These are phyloP conservation scores for Nomada lathburiana DNA, from an alignment of 2,888 invertebrate species.

Conservation along the genomic window DNA sequence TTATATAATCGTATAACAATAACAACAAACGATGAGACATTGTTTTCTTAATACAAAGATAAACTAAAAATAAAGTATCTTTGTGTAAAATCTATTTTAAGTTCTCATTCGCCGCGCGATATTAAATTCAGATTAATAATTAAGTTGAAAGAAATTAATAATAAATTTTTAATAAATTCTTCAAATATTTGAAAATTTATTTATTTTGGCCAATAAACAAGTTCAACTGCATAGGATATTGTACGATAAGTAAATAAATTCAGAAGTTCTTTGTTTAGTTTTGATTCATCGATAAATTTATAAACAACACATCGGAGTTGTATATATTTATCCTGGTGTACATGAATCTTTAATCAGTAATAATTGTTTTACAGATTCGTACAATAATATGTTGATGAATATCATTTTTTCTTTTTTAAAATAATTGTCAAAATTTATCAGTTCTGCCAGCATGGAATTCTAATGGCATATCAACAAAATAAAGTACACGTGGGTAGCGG, in stretches of 20 bases:
- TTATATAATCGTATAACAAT: not conserved
- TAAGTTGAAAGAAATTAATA: not conserved
- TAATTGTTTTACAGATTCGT: not conserved
- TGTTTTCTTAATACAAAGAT: not conserved
- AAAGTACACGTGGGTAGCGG: constrained; percentile 38
- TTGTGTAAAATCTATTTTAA: not conserved
- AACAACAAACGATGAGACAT: not conserved
- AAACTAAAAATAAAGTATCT: not conserved
- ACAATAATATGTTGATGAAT: not conserved
- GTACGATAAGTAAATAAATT: not conserved
- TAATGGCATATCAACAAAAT: constrained; percentile 30
- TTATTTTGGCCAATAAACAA: not conserved
- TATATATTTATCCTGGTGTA: not conserved
- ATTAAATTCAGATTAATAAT: not conserved
- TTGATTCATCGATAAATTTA: not conserved
- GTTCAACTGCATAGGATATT: not conserved
- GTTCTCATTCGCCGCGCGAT: too few relatives aligned
- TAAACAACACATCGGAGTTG: not conserved
- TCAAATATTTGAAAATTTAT: not conserved
- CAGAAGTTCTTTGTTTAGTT: not conserved
- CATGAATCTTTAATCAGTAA: not conserved
- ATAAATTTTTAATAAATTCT: not conserved
- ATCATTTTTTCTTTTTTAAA: not conserved
- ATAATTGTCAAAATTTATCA: not conserved
- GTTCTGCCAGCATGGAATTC: not conserved